Evolutionary conservation across 2,888 invertebrate species (phyloP).

Genomic region (Apodemia mormo): DNA sequence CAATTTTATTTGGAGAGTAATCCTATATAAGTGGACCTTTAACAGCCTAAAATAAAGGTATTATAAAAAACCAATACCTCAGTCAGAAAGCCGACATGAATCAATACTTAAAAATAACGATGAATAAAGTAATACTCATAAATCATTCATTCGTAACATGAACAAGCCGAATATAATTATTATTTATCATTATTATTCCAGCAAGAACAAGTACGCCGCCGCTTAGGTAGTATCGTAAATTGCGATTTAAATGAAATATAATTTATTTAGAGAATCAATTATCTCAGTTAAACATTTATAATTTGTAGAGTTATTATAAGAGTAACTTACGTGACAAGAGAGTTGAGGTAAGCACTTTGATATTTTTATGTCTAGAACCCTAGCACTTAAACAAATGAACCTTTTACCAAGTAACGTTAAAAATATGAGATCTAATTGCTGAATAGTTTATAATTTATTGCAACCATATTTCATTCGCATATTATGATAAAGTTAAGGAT

Average conservation of each 20-base stretch:
- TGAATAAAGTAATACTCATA: constrained; percentile 12
- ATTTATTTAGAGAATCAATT: constrained; percentile 29
- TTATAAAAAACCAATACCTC: not conserved
- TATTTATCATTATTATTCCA: constrained; percentile 54
- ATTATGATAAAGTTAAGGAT: too few species aligned
- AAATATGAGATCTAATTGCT: too few species aligned
- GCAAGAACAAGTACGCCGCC: constrained; percentile 42
- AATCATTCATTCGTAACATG: constrained; percentile 5
- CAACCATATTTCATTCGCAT: too few species aligned
- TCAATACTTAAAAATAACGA: constrained; percentile 12
- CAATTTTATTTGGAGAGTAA: not conserved
- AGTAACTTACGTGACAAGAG: not conserved
- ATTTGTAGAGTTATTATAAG: constrained; percentile 12
- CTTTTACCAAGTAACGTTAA: too few species aligned
- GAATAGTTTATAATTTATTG: too few species aligned
- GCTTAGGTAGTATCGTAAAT: constrained; percentile 48
- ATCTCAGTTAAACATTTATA: constrained; percentile 7
- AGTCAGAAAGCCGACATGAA: not conserved
- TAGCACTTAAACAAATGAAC: too few species aligned
- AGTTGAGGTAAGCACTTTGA: too few species aligned
- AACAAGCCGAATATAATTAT: constrained; percentile 38
- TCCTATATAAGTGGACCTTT: not conserved
- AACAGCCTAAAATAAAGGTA: not conserved
- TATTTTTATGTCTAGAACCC: too few species aligned
- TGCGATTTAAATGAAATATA: constrained; percentile 46